phyloP scores from a whole-genome alignment of 2,888 invertebrate species.

The Leptopilina drosophilae region DNA sequence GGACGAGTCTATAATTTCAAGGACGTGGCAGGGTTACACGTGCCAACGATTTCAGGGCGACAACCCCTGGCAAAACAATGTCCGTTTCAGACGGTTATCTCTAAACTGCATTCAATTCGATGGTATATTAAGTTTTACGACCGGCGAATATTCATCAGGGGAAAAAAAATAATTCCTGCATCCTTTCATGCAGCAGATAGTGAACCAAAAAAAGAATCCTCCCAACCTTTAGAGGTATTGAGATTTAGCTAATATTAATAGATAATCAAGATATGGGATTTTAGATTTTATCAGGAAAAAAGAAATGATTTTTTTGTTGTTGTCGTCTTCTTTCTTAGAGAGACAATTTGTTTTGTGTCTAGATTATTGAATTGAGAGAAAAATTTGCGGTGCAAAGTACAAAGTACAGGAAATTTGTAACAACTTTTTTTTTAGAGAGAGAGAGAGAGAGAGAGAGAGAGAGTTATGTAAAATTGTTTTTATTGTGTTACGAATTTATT shows the following conservation, averaged over 20 bases:
- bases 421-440: constrained; percentile 1
- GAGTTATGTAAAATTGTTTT: neutral
- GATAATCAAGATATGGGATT: neutral
- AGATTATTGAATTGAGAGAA: constrained; percentile 4
- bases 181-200: neutral
- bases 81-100: neutral
- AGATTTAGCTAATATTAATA: neutral
- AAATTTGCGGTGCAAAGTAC: constrained; percentile 10
- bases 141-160: neutral
- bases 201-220: neutral
- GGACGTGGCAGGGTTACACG: constrained; percentile 5
- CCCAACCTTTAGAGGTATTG: neutral
- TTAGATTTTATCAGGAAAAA: constrained; percentile 1
- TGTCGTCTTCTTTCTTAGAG: neutral
- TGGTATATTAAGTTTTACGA: neutral
- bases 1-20: neutral
- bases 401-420: constrained; percentile 16
- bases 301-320: neutral
- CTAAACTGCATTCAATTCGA: neutral
- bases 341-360: neutral
- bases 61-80: constrained; percentile 15
- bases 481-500: neutral
- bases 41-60: constrained; percentile 25
- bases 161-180: neutral
- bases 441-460: neutral